Base-by-base conservation (phyloP, 2,888 invertebrate genomes). In the Crioceris asparagi region DNA sequence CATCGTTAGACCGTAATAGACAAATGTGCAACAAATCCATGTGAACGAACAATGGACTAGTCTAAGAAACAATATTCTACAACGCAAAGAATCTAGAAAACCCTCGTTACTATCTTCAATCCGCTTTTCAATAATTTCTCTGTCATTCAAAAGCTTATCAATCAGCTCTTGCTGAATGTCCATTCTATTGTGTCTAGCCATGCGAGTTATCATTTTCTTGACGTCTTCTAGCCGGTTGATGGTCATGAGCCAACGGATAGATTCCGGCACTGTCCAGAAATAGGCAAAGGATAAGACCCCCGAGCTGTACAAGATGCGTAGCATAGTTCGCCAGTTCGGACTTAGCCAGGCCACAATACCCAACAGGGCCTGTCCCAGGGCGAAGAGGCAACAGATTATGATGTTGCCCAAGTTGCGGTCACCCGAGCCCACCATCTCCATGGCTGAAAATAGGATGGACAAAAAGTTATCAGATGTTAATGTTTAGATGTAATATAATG, bases 1-100 rank as follows among this genome's bases (percentile, higher is more conserved):
- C 37, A 85, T 70, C 1, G 81, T 81, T 21, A 86, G 61, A 0
- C 85, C 85, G 53, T 83, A 85, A 58, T 82, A 86, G 12, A 83
- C 78, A 45, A 84, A 75, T 1, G 79, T 79, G 50, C 77, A 75
- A 1, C 82, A 77, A 16, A 83, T 72, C 83, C 83, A 83, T 64
- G 80, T 80, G 44, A 80, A 72, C 2, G 78, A 77, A 47, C 82
- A 81, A 34, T 75, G 74, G 2, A 68, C 47, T 23, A 75, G 57
- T n/a, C 78, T 65, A 0, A 65, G 50, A 39, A 76, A 55, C 12
- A 79, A 53, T n/a, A 65, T 65, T 25, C 60, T 66, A 0, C 73
- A 74, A 32, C 56, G 66, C 5, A 75, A 50, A 29, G 74, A 69
- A 54, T 72, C 66, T 16, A 40, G 36, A 35, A 56, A 44, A 8